These are phyloP conservation scores for Fringilla coelebs DNA, from an alignment of 2,797 vertebrate genomes.

Conservation along the genomic window DNA sequence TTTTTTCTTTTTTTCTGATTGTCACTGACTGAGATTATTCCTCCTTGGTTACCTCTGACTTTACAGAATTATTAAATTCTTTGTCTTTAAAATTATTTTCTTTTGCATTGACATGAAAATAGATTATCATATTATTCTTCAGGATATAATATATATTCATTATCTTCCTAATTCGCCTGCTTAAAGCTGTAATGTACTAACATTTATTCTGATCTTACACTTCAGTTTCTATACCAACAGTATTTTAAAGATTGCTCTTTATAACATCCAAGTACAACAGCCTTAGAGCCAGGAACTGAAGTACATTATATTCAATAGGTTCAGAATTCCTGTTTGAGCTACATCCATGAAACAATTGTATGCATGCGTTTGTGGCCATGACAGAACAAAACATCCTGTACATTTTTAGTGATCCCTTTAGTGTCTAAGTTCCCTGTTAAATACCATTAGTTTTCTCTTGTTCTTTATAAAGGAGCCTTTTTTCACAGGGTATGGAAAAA, in stretches of 20 bases:
- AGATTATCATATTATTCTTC: neutral
- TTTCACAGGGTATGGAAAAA: neutral
- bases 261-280: neutral
- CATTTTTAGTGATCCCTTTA: conserved; percentile 23
- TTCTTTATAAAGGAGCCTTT: neutral
- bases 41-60: neutral
- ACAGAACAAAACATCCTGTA: conserved; percentile 2
- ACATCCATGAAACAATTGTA: neutral
- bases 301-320: neutral
- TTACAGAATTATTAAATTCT: neutral
- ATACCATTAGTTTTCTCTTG: neutral
- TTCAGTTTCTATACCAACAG: neutral
- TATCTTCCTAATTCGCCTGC: neutral
- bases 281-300: neutral
- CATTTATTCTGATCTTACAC: neutral
- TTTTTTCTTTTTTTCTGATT: neutral
- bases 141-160: neutral
- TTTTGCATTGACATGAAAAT: neutral
- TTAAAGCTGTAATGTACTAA: neutral
- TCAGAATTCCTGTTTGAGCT: neutral
- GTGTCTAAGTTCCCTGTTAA: neutral
- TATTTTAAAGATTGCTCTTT: neutral
- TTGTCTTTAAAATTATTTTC: neutral
- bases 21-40: neutral
- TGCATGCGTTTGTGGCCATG: neutral